Evolutionary conservation across 2,113 vertebrate species (phyloP), one percentile per base, ranked within the genome.

Genomic region (Erythrolamprus reginae): DNA sequence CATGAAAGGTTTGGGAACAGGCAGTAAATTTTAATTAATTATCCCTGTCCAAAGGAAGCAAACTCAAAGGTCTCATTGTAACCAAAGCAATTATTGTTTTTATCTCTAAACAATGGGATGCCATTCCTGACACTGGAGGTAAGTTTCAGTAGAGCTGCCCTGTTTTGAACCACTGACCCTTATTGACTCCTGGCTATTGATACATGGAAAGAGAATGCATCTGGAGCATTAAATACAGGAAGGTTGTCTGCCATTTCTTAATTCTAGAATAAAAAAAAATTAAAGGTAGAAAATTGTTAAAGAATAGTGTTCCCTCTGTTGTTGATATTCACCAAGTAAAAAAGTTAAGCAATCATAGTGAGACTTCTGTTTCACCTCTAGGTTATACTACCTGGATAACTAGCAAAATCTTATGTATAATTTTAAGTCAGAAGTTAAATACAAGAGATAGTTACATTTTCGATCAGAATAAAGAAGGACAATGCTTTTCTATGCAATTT

Each of bases 61-160:
- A 92, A 90, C 96, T 95, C 96, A 96, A 95, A 96, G 95, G 94
- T 93, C 85, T 93, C 92, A 70, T 88, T 94, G 94, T 92, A 95
- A 93, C 90, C 90, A 92, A 96, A 94, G 93, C 96, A 98, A 97
- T 98, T 97, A 97, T 91, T 95, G 94, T 95, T 94, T 97, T 97
- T 95, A 95, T 38, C 90, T 93, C 58, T 90, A 96, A 96, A 94
- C 88, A 95, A 90, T 77, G 45, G 84, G 77, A 52, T 94, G 82
- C 84, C 82, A 90, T 92, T 94, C 86, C 92, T 93, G 86, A 47
- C 93, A 55, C 82, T 91, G 70, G 55, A 94, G 58, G 56, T 91
- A 90, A 23, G 6, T 91, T 96, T 95, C 86, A 92, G 90, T 86
- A 50, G 17, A 17, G n/a, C 1, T 95, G 93, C 58, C 90, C 92